phyloP scores from a whole-genome alignment of 2,113 vertebrate genomes.

The Phylloscopus trochilus region DNA sequence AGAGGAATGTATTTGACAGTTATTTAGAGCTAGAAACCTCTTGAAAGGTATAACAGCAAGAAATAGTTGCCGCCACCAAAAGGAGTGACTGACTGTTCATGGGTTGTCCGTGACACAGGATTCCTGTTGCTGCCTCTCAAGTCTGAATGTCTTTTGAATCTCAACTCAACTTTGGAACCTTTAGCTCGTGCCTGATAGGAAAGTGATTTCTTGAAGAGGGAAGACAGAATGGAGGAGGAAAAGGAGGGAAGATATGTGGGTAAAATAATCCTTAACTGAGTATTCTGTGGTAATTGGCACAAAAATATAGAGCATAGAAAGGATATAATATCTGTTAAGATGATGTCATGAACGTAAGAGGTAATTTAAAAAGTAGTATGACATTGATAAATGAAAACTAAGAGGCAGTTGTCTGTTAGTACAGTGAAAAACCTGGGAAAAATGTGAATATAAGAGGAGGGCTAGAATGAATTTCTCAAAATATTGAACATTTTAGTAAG shows the following conservation, averaged over 20 bases:
- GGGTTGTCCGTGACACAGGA: background rate
- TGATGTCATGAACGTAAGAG: background rate
- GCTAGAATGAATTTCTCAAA: background rate
- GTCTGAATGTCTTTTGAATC: background rate
- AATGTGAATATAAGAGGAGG: background rate
- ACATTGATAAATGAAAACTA: background rate
- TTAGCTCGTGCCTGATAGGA: background rate
- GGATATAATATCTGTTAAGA: background rate
- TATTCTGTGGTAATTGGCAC: background rate
- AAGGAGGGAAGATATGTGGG: background rate
- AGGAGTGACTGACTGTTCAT: background rate
- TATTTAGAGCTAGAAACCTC: background rate
- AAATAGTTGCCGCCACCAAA: background rate
- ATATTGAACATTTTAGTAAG: background rate
- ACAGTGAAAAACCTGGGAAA: background rate
- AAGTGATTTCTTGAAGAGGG: background rate
- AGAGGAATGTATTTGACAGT: background rate
- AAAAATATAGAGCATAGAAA: background rate
- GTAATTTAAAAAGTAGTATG: background rate
- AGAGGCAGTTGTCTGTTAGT: background rate
- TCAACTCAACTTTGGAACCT: background rate
- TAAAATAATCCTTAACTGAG: background rate
- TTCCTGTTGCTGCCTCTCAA: background rate
- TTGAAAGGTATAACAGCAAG: background rate
- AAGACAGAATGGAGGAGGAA: background rate